These are phyloP conservation scores for Myotis myotis DNA, from an alignment of 2,797 vertebrate species.

Conservation along the genomic window DNA sequence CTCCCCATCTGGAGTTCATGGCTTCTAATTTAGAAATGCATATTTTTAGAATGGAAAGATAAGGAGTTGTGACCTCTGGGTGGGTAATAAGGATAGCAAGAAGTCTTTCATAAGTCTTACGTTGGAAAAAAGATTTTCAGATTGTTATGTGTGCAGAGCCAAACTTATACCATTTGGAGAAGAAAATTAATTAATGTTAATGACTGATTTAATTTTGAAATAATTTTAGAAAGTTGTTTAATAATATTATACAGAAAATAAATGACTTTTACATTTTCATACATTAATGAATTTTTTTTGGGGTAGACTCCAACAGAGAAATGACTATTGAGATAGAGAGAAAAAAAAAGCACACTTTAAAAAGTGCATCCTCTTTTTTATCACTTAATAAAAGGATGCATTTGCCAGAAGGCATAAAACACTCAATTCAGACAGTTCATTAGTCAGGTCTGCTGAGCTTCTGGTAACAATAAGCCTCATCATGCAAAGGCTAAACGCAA, in stretches of 20 bases:
- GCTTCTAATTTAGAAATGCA: neutral
- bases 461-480: neutral
- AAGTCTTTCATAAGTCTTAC: neutral
- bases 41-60: neutral
- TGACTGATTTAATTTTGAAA: conserved; percentile 21
- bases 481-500: neutral
- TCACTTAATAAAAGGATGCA: neutral
- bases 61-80: neutral
- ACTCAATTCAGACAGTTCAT: neutral
- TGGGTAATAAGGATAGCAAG: neutral
- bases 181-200: neutral
- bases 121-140: neutral
- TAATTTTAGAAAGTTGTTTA: neutral
- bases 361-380: neutral
- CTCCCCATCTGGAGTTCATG: neutral
- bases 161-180: neutral
- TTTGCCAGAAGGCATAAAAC: neutral
- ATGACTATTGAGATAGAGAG: neutral
- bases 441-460: neutral
- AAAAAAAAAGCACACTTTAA: neutral
- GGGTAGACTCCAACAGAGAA: neutral
- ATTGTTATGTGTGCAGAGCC: neutral
- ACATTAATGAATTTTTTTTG: neutral
- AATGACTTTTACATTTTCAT: neutral
- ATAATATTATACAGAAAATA: neutral